Evolutionary conservation across 2,888 invertebrate species (phyloP), one percentile per base, ranked within the genome.

Genomic region (Aphodius granarius): DNA sequence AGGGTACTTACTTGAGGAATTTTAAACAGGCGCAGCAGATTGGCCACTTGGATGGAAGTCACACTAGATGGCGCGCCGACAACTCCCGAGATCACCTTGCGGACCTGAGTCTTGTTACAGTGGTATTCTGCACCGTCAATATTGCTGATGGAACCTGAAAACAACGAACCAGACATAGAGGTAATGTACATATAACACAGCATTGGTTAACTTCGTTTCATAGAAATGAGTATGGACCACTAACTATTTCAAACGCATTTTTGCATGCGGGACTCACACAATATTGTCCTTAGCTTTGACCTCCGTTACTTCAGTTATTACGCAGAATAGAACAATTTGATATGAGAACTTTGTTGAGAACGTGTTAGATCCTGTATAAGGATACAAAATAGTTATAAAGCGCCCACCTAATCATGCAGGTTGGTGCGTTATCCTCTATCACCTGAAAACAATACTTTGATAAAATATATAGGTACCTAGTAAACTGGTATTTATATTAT

Each of bases 21-120:
- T 84, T 94, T 94, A 89, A 98, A 98, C 75, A 98, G 92, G 65
- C 97, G 91, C 77, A 98, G 88, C 77, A 96, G 89, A 88, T 95
- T 98, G 78, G 97, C 97, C 78, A 98, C 97, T 89, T 98, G 97
- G 83, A 98, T 97, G 66, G 97, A 97, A 73, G 97, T 98, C 81
- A 97, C 97, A 83, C 96, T 97, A 64, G 97, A 97, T 16, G 96
- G 94, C 3, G 96, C 96, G 2, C 95, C 96, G 62, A 96, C 94
- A 6, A 96, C 96, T 1, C 96, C 96, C 5, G 95, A 94, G 81
- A 96, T 95, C 71, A 95, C 95, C 86, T 96, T 96, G 72, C 95
- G 90, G 76, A 95, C 92, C 81, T 94, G 93, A 0, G 93, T 93
- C 84, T 95, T 95, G 85, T 94, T 94, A 88, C 96, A 96, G 84